Base-by-base conservation (phyloP, 2,888 invertebrate species). In the Eupithecia vulgata region DNA sequence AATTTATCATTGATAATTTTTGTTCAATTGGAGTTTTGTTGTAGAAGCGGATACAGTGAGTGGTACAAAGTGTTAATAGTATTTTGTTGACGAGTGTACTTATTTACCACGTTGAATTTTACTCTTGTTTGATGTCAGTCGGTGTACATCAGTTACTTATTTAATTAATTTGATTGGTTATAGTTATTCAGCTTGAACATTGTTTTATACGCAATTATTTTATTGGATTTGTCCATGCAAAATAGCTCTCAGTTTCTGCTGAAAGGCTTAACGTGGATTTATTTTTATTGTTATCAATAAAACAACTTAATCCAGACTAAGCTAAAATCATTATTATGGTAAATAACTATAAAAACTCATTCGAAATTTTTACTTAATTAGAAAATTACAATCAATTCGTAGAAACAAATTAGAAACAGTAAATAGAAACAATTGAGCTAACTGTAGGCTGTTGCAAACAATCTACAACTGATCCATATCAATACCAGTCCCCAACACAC, bases 141-240 rank as follows among this genome's bases (percentile, higher is more conserved):
- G 17, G 5, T 34, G 13, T 61, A 61, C 34, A 17, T 61, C 61
- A 61, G 34, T 61, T 4, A 25, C 5, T 37, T 64, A 64, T n/a
- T 65, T 65, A 65, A 65, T 65, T 42, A 25, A 40, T 65, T 65
- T 65, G 65, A 65, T 65, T 13, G 40, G 40, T 25, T 21, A 7
- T 35, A n/a, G n/a, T n/a, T n/a, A 17, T 34, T 64, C 34, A n/a
- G 17, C 35, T 4, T 35, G 62, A 37, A 37, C n/a, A 37, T n/a
- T 64, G 12, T 64, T 64, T 37, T 37, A 64, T 37, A 21, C 1
- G 34, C 34, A 61, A 61, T 65, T 5, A 13, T 21, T 65, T 65
- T 65, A 37, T 65, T 40, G 40, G 65, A 34, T 61, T 61, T 61
- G 1, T 57, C 25, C 57, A 13, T 57, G 57, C 25, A 25, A 57